These are phyloP conservation scores for Tokudaia muenninki DNA, from an alignment of 2,797 vertebrate species.

Conservation along the genomic window DNA sequence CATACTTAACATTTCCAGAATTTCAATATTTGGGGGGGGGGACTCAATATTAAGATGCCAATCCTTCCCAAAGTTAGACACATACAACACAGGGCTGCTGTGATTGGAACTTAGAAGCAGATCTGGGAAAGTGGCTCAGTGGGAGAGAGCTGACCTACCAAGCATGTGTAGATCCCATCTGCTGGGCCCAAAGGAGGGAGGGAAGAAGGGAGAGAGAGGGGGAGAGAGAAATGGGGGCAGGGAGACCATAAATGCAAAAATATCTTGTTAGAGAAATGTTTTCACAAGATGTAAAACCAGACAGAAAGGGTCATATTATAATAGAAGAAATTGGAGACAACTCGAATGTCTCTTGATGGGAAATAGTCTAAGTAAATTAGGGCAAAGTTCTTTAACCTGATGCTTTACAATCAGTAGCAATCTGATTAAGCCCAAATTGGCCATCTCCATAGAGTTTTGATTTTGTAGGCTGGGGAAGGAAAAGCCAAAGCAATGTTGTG, in stretches of 20 bases:
- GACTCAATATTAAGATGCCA: not conserved
- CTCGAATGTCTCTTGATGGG: not conserved
- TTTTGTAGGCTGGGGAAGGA: not conserved
- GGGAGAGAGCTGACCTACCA: not conserved
- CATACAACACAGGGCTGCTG: not conserved
- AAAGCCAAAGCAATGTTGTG: not conserved
- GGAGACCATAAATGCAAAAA: not conserved
- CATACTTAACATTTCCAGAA: not conserved
- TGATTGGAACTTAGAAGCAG: not conserved
- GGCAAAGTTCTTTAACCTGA: not conserved
- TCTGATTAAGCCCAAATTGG: not conserved
- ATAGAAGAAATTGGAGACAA: not conserved
- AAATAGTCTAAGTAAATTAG: not conserved
- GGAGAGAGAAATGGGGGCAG: not conserved
- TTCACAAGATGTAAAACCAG: not conserved
- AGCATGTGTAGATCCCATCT: no score
- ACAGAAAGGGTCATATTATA: not conserved
- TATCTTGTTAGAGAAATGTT: not conserved
- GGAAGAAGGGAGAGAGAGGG: not conserved
- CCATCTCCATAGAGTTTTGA: not conserved
- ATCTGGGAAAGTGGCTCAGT: not conserved
- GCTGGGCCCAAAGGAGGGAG: not conserved
- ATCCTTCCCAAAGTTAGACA: slow-evolving; percentile 12
- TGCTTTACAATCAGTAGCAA: not conserved
- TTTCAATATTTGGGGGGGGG: not conserved